Percentiles rank a stretch among this genome's conserved stretches.
phyloP scores from a whole-genome alignment of 2,797 vertebrate genomes.

The Gallinago solitaria region DNA sequence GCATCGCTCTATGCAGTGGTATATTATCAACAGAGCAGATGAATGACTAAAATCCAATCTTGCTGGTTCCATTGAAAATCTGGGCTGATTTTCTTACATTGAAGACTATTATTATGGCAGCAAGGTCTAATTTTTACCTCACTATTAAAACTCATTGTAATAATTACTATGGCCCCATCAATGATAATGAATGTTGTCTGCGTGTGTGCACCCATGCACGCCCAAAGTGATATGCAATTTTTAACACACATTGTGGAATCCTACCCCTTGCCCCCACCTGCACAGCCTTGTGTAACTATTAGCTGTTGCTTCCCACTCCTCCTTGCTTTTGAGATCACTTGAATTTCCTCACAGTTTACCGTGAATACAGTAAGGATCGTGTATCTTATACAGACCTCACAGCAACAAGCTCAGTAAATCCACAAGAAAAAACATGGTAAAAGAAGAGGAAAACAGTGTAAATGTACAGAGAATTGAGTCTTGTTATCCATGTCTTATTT shows the following conservation, averaged over 20 bases:
- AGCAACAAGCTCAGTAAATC: constrained; percentile 3
- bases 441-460: neutral
- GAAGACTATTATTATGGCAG: constrained; percentile 49
- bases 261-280: neutral
- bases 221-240: neutral
- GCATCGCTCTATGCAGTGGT: neutral
- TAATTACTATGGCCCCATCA: constrained; percentile 43
- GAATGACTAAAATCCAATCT: constrained; percentile 64
- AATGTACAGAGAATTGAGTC: neutral
- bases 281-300: neutral
- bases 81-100: constrained; percentile 57
- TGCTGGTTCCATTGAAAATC: constrained; percentile 53
- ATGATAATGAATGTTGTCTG: constrained; percentile 45
- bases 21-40: constrained; percentile 65
- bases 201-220: neutral
- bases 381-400: neutral
- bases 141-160: constrained; percentile 63
- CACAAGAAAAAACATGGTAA: neutral
- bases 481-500: neutral
- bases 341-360: constrained; percentile 4
- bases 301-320: neutral
- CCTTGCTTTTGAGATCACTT: neutral
- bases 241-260: neutral
- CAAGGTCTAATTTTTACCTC: constrained; percentile 24
- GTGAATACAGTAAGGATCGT: neutral